Conservation (phyloP, 1,140 invertebrate genomes). For the Teleopsis dalmanni region DNA sequence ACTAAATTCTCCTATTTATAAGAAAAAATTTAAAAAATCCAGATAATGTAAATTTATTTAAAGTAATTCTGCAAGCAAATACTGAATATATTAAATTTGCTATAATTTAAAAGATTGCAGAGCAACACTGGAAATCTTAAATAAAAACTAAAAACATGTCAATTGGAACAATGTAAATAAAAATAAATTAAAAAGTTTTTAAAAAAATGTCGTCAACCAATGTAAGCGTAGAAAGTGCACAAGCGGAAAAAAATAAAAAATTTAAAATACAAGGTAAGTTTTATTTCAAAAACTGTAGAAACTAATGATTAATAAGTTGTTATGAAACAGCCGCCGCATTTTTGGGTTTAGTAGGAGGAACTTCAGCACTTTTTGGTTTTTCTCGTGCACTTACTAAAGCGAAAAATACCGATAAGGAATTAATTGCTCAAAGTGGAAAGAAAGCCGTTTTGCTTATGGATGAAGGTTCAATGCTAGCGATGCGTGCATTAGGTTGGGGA, state of each 20-base stretch:
- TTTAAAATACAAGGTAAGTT: not conserved
- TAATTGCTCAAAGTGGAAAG: slow-evolving; percentile 68
- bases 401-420: slow-evolving; percentile 71
- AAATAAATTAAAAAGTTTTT: not conserved
- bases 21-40: not conserved
- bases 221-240: too few relatives aligned
- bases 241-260: not conserved
- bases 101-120: too few relatives aligned
- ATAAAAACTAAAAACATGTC: not conserved
- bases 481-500: slow-evolving; percentile 78
- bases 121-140: too few relatives aligned
- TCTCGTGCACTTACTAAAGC: slow-evolving; percentile 64
- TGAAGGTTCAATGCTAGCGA: slow-evolving; percentile 67
- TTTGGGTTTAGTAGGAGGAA: slow-evolving; percentile 64
- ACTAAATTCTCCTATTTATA: too few relatives aligned
- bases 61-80: too few relatives aligned
- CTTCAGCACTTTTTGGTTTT: slow-evolving; percentile 77
- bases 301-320: not conserved
- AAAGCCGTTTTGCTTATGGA: slow-evolving; percentile 59
- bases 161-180: not conserved
- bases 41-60: slow-evolving; percentile 4
- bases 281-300: not conserved
- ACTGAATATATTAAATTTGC: too few relatives aligned
- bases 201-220: not conserved
- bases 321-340: slow-evolving; percentile 59